phyloP scores from a whole-genome alignment of 2,888 invertebrate species.

The Eulithis prunata region DNA sequence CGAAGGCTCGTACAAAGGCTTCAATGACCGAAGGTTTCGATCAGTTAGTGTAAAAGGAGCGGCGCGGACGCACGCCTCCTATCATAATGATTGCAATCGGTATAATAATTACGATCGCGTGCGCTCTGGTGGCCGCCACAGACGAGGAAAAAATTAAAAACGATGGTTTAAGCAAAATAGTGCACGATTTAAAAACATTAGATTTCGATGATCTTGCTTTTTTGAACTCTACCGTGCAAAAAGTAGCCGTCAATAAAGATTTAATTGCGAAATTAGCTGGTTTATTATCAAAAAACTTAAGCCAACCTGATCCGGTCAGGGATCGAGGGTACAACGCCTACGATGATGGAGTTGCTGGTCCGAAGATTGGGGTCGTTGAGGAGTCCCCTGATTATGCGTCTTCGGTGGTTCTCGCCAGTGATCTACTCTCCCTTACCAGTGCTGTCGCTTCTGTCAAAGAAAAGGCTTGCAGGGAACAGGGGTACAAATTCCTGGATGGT shows the following conservation, averaged over 20 bases:
- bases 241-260: constrained; percentile 60
- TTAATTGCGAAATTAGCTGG: constrained; percentile 60
- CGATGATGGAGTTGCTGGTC: constrained; percentile 51
- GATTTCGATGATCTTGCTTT: constrained; percentile 55
- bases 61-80: constrained; percentile 72
- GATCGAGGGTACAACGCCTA: constrained; percentile 50
- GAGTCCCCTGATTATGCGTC: constrained; percentile 80
- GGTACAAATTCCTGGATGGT: constrained; percentile 75
- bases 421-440: constrained; percentile 76
- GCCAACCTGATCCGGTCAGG: constrained; percentile 35
- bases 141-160: constrained; percentile 48
- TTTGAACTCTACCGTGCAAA: constrained; percentile 61
- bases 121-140: constrained; percentile 57
- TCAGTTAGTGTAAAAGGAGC: constrained; percentile 63
- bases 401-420: constrained; percentile 77
- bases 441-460: constrained; percentile 78
- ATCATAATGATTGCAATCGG: constrained; percentile 60
- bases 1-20: constrained; percentile 47
- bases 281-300: constrained; percentile 53
- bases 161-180: constrained; percentile 49
- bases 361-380: constrained; percentile 61
- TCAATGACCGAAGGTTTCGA: constrained; percentile 37
- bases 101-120: constrained; percentile 62
- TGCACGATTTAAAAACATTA: constrained; percentile 59
- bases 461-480: constrained; percentile 77